Evolutionary conservation across 2,113 vertebrate species (phyloP).

Genomic region (Nibea albiflora): DNA sequence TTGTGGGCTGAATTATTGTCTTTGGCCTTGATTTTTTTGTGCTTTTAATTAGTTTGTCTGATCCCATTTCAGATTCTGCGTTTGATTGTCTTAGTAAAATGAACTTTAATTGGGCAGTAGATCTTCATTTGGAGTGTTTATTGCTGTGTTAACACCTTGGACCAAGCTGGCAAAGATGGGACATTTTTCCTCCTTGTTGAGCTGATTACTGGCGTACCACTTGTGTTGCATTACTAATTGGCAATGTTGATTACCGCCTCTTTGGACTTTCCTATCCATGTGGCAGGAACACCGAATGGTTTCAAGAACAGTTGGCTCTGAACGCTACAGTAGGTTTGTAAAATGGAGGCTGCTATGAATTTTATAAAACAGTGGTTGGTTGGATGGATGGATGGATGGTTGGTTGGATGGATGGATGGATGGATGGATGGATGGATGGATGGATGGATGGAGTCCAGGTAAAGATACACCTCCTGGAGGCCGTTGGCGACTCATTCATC

Average conservation of each 20-base stretch:
- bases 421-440: constrained; percentile 32
- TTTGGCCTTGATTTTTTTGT: constrained; percentile 10
- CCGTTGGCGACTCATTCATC: constrained; percentile 82
- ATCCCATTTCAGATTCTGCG: constrained; percentile 15
- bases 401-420: constrained; percentile 36
- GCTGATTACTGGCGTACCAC: constrained; percentile 35
- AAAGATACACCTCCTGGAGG: constrained; percentile 76
- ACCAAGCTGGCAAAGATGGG: constrained; percentile 14
- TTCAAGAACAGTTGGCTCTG: constrained; percentile 28
- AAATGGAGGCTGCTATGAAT: constrained; percentile 24
- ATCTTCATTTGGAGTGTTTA: constrained; percentile 22
- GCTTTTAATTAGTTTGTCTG: constrained; percentile 19
- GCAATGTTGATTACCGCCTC: constrained; percentile 37
- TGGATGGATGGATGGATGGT: constrained; percentile 25
- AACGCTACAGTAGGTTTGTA: constrained; percentile 22
- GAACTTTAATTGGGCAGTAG: constrained; percentile 28
- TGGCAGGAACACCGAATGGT: constrained; percentile 13
- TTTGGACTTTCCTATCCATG: constrained; percentile 14
- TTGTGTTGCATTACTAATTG: constrained; percentile 27
- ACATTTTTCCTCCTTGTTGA: constrained; percentile 27
- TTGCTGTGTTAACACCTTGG: constrained; percentile 38
- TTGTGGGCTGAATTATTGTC: constrained; percentile 4
- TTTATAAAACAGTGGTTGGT: constrained; percentile 29
- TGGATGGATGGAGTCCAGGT: constrained; percentile 57
- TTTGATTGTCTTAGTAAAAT: constrained; percentile 23